Percentiles rank a stretch among this genome's conserved stretches.
phyloP scores from a whole-genome alignment of 1,140 invertebrate species.

The Aphaenogaster rudis region DNA sequence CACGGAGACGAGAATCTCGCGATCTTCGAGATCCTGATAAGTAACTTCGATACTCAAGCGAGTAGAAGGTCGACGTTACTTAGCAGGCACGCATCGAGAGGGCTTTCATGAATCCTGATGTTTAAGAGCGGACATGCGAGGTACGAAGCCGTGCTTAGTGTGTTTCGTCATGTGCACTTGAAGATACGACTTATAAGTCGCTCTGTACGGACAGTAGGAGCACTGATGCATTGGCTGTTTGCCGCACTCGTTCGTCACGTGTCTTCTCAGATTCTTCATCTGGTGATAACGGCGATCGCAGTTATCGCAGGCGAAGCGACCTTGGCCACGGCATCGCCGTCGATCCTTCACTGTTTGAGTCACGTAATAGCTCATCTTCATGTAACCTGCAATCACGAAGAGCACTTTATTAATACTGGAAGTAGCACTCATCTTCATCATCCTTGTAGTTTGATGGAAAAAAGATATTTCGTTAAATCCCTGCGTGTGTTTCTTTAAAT shows the following conservation, averaged over 20 bases:
- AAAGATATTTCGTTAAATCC: constrained; percentile 10
- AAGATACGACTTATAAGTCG: constrained; percentile 85
- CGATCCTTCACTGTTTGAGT: constrained; percentile 36
- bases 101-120: constrained; percentile 44
- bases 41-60: neutral
- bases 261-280: constrained; percentile 82
- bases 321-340: constrained; percentile 81
- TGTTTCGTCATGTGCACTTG: constrained; percentile 85
- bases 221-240: constrained; percentile 89
- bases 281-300: constrained; percentile 85
- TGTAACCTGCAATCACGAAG: constrained; percentile 76
- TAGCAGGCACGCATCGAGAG: neutral
- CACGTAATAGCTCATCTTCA: constrained; percentile 60
- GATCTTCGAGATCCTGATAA: neutral
- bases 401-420: constrained; percentile 54
- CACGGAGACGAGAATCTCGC: neutral
- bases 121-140: constrained; percentile 38
- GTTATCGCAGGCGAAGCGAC: constrained; percentile 81
- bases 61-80: neutral
- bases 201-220: constrained; percentile 86
- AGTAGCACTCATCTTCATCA: neutral
- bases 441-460: neutral
- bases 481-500: constrained; percentile 10
- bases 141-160: constrained; percentile 60
- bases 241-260: constrained; percentile 87